Evolutionary conservation across 1,140 invertebrate species (phyloP), one percentile per base, ranked within the genome.

Genomic region (Zaprionus tsacasi): DNA sequence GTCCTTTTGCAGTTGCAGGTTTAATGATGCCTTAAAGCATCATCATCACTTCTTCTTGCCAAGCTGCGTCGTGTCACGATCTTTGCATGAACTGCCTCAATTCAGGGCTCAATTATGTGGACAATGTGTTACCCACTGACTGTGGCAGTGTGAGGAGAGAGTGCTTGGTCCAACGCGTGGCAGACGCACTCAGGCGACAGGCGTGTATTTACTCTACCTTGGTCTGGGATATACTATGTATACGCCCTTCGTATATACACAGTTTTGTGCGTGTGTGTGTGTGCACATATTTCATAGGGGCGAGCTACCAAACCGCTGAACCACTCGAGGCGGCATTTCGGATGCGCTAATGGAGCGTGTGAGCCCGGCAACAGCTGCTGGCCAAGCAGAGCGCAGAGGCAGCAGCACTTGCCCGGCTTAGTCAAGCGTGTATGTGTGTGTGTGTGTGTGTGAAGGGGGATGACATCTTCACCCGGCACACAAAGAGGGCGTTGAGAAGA

Each of bases 11-110:
- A 8, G 40, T n/a, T 2, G 40, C 40, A 45, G n/a, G 86, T 87
- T 91, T 91, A 90, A 90, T 90, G 86, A 90, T 90, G 86, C 86
- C 79, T 72, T 91, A 80, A 85, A 90, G 79, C 68, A 80, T 21
- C 21, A 80, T 21, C 21, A 21, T 21, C 21, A 21, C 21, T 1
- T 21, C 40, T 15, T 40, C 38, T 40, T n/a, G 13, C n/a, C 27
- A 45, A 48, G 40, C 25, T 45, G 40, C 21, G 2, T 56, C 35
- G 25, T 40, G 50, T 40, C 61, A 64, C 50, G 63, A 67, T 57
- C 57, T 38, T 17, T 36, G 55, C 38, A 35, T 57, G 33, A 57
- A 48, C 52, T 55, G 54, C 27, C 21, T n/a, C 65, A 66, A 15
- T 48, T 45, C 38, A 68, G 56, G 58, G 58, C 71, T 74, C 71